These are phyloP conservation scores for Coremacera marginata DNA, from an alignment of 2,888 invertebrate species.

Conservation along the genomic window DNA sequence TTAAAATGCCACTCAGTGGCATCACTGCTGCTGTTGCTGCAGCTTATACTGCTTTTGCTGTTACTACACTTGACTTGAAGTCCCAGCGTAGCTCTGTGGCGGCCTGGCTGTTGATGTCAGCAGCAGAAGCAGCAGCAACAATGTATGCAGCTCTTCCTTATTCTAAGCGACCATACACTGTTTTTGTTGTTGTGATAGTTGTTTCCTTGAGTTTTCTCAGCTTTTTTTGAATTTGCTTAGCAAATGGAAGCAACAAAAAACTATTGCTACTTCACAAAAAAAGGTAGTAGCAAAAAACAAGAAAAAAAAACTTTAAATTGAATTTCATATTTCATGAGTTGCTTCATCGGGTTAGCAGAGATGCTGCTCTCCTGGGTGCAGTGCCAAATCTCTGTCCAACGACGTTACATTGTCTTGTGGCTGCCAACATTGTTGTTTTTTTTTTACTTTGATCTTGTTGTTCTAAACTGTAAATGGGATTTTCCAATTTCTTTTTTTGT, in stretches of 20 bases:
- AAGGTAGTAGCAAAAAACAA: neutral
- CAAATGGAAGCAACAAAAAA: neutral
- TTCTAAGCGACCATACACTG: neutral
- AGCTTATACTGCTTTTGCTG: neutral
- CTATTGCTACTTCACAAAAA: neutral
- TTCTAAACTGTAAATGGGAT: neutral
- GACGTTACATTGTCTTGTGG: neutral
- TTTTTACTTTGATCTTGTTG: neutral
- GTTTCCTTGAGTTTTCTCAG: conserved; percentile 3
- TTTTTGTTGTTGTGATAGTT: conserved; percentile 7
- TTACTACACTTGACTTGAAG: neutral
- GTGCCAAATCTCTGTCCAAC: conserved; percentile 4
- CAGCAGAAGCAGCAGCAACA: neutral
- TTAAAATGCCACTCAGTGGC: conserved; percentile 36
- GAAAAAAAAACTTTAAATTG: conserved; percentile 33
- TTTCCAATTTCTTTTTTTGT: conserved; percentile 5
- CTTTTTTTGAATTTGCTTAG: conserved; percentile 21
- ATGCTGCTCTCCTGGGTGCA: neutral
- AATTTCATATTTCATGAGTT: conserved; percentile 41
- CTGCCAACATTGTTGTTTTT: neutral
- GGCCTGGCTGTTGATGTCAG: conserved; percentile 1
- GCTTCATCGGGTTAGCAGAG: conserved; percentile 4
- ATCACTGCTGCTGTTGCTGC: neutral
- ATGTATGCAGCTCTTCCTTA: too few species aligned
- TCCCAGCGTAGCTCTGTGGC: neutral